Percentiles rank a stretch among this genome's conserved stretches.
Evolutionary conservation across 1,140 invertebrate genomes (phyloP).

Genomic region (Eciton burchellii): DNA sequence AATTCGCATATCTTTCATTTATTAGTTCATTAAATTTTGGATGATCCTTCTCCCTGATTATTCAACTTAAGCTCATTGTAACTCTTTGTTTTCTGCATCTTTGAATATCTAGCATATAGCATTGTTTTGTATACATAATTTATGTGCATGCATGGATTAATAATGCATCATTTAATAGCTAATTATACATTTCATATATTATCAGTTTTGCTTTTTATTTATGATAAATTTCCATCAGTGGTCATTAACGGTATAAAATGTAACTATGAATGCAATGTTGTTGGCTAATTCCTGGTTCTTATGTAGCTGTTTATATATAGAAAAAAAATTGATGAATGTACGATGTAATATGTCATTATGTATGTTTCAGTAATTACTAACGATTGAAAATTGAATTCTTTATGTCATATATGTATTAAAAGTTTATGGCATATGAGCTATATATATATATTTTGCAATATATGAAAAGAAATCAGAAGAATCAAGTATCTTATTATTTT

Average conservation of each 20-base stretch:
- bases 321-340: not conserved
- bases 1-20: not conserved
- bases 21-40: not conserved
- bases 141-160: conserved; percentile 23
- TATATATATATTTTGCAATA: conserved; percentile 19
- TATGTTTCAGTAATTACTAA: not conserved
- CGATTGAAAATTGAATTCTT: not conserved
- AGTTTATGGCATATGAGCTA: not conserved
- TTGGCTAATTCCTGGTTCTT: not conserved
- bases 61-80: conserved; percentile 16
- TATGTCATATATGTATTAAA: not conserved
- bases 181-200: not conserved
- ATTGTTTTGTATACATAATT: conserved; percentile 20
- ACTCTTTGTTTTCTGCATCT: conserved; percentile 24
- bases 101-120: conserved; percentile 32
- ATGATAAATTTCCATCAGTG: not conserved
- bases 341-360: not conserved
- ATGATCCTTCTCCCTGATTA: not conserved
- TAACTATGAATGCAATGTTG: conserved; percentile 8
- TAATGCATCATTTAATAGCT: conserved; percentile 12
- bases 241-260: not conserved
- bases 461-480: conserved; percentile 5
- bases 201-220: conserved; percentile 4
- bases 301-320: not conserved
- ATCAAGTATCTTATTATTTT: not conserved